Evolutionary conservation across 2,797 vertebrate genomes (phyloP).

Genomic region (Etheostoma nigrum): DNA sequence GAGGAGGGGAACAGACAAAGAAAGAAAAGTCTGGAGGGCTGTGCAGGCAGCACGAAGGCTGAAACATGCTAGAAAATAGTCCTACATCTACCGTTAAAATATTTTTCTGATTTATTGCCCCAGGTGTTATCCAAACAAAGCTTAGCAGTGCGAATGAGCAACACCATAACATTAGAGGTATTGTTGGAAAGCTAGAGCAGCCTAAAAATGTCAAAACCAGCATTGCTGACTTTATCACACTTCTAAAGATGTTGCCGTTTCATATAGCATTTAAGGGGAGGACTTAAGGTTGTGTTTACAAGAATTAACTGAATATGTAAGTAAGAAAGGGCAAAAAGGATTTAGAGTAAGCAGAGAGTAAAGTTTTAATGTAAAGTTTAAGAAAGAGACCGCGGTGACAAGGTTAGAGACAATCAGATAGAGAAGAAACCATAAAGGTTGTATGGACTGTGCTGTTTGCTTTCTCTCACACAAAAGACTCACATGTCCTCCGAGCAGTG

Average conservation of each 20-base stretch:
- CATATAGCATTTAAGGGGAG: conserved; percentile 17
- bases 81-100: conserved; percentile 22
- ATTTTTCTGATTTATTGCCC: conserved; percentile 55
- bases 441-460: background rate
- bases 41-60: conserved; percentile 11
- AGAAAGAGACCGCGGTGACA: background rate
- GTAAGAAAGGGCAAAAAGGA: background rate
- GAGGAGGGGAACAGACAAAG: conserved; percentile 9
- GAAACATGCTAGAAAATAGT: conserved; percentile 21
- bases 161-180: conserved; percentile 1
- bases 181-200: conserved; percentile 26
- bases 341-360: background rate
- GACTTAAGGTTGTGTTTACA: conserved; percentile 19
- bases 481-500: conserved; percentile 10
- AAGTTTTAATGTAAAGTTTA: background rate
- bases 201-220: conserved; percentile 67
- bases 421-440: conserved; percentile 3
- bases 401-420: background rate
- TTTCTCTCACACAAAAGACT: conserved; percentile 38
- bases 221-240: conserved; percentile 43
- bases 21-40: conserved; percentile 1
- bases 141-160: conserved; percentile 30
- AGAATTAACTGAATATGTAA: conserved; percentile 9
- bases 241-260: conserved; percentile 35
- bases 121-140: conserved; percentile 58